phyloP scores from a whole-genome alignment of 2,797 vertebrate species.

The Smutsia temminckii region DNA sequence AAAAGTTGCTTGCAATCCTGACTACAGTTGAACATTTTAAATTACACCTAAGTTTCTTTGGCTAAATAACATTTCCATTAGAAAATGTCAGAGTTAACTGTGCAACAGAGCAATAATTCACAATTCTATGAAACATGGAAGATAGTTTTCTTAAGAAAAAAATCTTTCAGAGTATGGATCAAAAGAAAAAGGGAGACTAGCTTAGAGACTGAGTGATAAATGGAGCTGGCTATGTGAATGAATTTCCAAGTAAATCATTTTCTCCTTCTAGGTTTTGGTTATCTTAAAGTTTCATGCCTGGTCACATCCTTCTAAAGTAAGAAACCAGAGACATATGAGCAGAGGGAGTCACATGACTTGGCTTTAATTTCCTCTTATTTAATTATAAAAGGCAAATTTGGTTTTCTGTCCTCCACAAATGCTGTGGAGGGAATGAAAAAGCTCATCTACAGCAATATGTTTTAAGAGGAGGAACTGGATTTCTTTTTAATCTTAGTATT shows the following conservation, averaged over 20 bases:
- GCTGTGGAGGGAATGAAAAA: slow-evolving; percentile 68
- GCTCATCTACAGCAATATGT: slow-evolving; percentile 84
- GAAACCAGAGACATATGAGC: slow-evolving; percentile 48
- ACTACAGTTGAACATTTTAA: background rate
- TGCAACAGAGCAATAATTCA: background rate
- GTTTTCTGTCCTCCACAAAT: slow-evolving; percentile 72
- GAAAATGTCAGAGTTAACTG: background rate
- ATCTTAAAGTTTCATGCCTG: slow-evolving; percentile 48
- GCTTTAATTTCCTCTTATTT: slow-evolving; percentile 70
- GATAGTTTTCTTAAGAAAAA: background rate
- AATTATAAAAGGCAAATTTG: slow-evolving; percentile 73
- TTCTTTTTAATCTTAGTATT: slow-evolving; percentile 76
- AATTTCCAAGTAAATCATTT: slow-evolving; percentile 44
- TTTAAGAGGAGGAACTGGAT: slow-evolving; percentile 78
- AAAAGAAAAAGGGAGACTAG: slow-evolving; percentile 38
- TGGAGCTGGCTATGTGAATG: background rate
- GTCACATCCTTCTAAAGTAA: slow-evolving; percentile 34
- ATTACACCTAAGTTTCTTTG: background rate
- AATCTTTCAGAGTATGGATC: background rate
- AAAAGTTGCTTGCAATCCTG: slow-evolving; percentile 38
- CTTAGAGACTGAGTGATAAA: background rate
- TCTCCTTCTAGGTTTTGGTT: slow-evolving; percentile 9
- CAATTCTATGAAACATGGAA: background rate
- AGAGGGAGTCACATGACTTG: slow-evolving; percentile 51
- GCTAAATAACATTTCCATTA: background rate